These are phyloP conservation scores for Atopsyche davidsoni DNA, from an alignment of 1,140 invertebrate genomes.

Conservation along the genomic window DNA sequence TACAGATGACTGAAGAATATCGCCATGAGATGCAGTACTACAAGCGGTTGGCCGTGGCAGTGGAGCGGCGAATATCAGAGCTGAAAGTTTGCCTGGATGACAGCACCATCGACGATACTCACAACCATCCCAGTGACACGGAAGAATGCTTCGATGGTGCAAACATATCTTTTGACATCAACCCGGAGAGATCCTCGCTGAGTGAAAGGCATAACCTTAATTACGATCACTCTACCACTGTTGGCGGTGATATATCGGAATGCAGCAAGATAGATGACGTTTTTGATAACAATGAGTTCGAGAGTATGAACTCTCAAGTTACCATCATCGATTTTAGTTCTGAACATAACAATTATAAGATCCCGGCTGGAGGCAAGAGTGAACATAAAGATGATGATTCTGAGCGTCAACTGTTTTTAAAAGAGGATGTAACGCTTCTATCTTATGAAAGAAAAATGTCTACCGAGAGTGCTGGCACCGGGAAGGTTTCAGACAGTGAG, in stretches of 20 bases:
- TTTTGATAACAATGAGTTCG: slow-evolving; percentile 21
- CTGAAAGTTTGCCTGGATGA: slow-evolving; percentile 30
- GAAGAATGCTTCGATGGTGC: slow-evolving; percentile 24
- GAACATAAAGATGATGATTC: too few relatives aligned
- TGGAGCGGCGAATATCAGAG: slow-evolving; percentile 46
- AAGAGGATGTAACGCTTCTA: too few relatives aligned
- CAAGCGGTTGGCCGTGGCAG: slow-evolving; percentile 53
- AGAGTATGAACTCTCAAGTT: slow-evolving; percentile 28
- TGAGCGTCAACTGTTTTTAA: too few relatives aligned
- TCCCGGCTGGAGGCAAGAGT: background rate
- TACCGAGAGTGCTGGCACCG: too few relatives aligned
- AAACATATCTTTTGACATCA: slow-evolving; percentile 19
- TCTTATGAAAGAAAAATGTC: background rate
- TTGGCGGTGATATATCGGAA: background rate
- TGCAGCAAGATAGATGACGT: background rate
- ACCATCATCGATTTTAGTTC: slow-evolving; percentile 24
- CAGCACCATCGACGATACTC: slow-evolving; percentile 20
- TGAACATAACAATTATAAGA: slow-evolving; percentile 5
- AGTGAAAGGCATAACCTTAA: background rate
- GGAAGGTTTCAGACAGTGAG: too few relatives aligned
- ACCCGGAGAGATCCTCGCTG: slow-evolving; percentile 3
- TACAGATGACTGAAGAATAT: slow-evolving; percentile 53
- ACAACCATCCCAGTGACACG: slow-evolving; percentile 22
- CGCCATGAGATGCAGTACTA: slow-evolving; percentile 59
- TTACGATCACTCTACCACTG: slow-evolving; percentile 4